Evolutionary conservation across 2,797 vertebrate genomes (phyloP).

Genomic region (Paratrypauchen microcephalus): DNA sequence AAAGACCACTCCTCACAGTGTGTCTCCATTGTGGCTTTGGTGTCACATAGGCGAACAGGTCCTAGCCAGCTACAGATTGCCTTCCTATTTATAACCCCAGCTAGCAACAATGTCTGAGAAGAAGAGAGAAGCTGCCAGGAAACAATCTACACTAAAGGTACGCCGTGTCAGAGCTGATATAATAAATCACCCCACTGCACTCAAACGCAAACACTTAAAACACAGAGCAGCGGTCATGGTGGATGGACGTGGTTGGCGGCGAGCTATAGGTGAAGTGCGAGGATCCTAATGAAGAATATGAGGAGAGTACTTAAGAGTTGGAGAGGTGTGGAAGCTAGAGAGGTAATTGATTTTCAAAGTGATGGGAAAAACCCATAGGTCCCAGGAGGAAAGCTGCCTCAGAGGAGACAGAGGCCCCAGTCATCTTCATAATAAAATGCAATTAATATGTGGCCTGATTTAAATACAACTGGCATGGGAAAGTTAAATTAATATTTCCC

Average conservation of each 20-base stretch:
- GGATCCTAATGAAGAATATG: slow-evolving; percentile 75
- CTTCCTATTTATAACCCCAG: slow-evolving; percentile 50
- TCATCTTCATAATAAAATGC: slow-evolving; percentile 67
- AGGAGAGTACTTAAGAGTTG: slow-evolving; percentile 70
- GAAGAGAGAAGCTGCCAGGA: slow-evolving; percentile 20
- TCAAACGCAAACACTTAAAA: slow-evolving; percentile 55
- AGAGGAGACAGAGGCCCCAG: slow-evolving; percentile 65
- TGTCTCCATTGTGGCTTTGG: slow-evolving; percentile 65
- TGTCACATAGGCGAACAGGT: slow-evolving; percentile 58
- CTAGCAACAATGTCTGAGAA: slow-evolving; percentile 29
- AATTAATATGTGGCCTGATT: slow-evolving; percentile 70
- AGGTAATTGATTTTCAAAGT: slow-evolving; percentile 82
- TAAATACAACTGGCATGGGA: slow-evolving; percentile 72
- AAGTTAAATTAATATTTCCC: slow-evolving; percentile 68
- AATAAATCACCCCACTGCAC: slow-evolving; percentile 57
- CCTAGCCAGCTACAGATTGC: slow-evolving; percentile 48
- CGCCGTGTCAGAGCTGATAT: slow-evolving; percentile 14
- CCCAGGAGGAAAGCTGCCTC: slow-evolving; percentile 73
- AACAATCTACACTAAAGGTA: slow-evolving; percentile 30
- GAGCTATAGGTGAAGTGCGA: slow-evolving; percentile 70
- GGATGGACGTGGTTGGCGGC: slow-evolving; percentile 43
- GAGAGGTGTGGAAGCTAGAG: slow-evolving; percentile 71
- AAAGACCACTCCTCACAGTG: slow-evolving; percentile 47
- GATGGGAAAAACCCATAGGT: slow-evolving; percentile 75
- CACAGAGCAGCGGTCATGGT: slow-evolving; percentile 44